A percentile compares a stretch with the other conserved stretches of the same genome.
phyloP scores from a whole-genome alignment of 2,888 invertebrate genomes.

The Mactromeris polynyma region DNA sequence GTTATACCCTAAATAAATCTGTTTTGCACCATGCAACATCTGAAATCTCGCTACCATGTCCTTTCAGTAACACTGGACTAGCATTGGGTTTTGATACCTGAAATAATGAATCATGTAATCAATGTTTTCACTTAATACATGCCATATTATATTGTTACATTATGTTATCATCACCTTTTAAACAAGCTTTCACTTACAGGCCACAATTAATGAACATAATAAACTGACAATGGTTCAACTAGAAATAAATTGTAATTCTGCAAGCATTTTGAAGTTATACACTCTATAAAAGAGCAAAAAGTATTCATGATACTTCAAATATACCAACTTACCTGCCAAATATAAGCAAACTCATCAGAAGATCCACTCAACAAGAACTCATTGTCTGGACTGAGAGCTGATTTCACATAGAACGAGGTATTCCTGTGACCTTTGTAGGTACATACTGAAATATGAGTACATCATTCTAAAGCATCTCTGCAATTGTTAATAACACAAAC shows the following conservation, averaged over 20 bases:
- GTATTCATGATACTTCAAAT: neutral
- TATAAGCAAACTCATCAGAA: constrained; percentile 94
- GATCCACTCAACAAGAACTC: constrained; percentile 95
- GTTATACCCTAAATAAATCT: constrained; percentile 79
- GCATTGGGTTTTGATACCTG: constrained; percentile 87
- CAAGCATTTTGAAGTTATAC: no score
- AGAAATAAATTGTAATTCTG: no score
- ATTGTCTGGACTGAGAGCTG: constrained; percentile 93
- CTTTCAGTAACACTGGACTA: constrained; percentile 91
- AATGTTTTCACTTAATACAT: no score
- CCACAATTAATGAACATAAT: no score
- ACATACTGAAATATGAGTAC: constrained; percentile 81
- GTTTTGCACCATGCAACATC: constrained; percentile 93
- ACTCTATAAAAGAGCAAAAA: no score
- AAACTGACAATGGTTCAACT: no score
- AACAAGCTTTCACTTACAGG: no score
- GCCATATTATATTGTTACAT: no score
- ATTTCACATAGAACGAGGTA: constrained; percentile 94
- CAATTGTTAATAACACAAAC: no score
- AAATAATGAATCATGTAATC: constrained; percentile 3
- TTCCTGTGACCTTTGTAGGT: constrained; percentile 91
- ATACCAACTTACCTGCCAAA: constrained; percentile 90
- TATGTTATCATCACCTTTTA: no score
- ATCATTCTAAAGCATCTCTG: neutral
- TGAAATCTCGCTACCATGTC: constrained; percentile 95